Evolutionary conservation across 2,888 invertebrate species (phyloP).

Genomic region (Polydrusus pterygomalis): DNA sequence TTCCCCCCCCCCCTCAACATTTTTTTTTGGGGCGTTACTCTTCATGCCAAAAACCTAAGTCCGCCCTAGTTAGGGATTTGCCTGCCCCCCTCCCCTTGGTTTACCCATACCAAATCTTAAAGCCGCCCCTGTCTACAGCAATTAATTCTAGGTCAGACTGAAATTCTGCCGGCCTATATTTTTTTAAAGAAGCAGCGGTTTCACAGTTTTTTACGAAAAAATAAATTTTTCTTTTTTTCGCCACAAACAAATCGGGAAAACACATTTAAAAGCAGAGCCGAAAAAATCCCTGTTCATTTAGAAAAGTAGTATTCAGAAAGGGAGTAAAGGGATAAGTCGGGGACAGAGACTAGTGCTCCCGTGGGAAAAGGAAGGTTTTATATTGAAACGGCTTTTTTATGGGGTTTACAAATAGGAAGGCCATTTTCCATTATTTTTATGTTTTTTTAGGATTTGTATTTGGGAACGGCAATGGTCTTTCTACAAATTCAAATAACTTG

Average conservation of each 20-base stretch:
- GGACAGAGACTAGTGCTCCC: slow-evolving; percentile 5
- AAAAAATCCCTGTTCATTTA: slow-evolving; percentile 5
- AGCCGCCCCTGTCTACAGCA: too few relatives aligned
- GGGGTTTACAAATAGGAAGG: slow-evolving; percentile 17
- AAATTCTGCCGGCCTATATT: too few relatives aligned
- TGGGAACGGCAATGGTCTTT: neutral
- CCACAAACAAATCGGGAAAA: neutral
- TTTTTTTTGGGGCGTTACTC: too few relatives aligned
- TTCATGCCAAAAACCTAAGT: too few relatives aligned
- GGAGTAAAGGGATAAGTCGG: slow-evolving; percentile 3
- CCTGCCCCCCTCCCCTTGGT: too few relatives aligned
- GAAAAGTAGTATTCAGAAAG: slow-evolving; percentile 13
- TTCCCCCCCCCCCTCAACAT: too few relatives aligned
- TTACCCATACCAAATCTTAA: too few relatives aligned
- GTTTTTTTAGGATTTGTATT: neutral
- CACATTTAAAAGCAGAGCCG: slow-evolving; percentile 8
- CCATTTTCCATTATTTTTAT: slow-evolving; percentile 18
- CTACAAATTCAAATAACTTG: neutral
- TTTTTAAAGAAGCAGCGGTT: too few relatives aligned
- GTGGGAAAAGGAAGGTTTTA: slow-evolving; percentile 7
- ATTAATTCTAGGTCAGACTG: too few relatives aligned
- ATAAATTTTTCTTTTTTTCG: neutral
- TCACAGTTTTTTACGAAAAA: neutral
- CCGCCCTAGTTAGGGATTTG: too few relatives aligned
- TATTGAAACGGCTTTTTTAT: slow-evolving; percentile 21